Evolutionary conservation across 2,888 invertebrate species (phyloP).

Genomic region (Synanthedon formicaeformis): DNA sequence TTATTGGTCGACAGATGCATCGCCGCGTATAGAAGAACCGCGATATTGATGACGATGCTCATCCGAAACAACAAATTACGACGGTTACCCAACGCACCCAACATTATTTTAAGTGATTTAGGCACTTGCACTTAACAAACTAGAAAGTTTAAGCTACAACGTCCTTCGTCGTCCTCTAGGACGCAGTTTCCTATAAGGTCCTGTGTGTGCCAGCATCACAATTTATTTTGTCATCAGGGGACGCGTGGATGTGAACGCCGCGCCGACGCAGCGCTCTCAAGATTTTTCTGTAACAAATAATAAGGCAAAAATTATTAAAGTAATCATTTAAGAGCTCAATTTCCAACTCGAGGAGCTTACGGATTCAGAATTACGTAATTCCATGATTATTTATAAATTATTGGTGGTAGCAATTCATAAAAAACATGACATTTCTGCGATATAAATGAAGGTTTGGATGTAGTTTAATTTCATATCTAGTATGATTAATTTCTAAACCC

Average conservation of each 20-base stretch:
- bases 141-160: conserved; percentile 38
- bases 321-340: neutral
- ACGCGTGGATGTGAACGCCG: conserved; percentile 45
- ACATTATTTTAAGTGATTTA: conserved; percentile 43
- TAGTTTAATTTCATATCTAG: too few species aligned
- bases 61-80: conserved; percentile 80
- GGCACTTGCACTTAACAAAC: conserved; percentile 56
- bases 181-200: conserved; percentile 64
- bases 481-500: too few species aligned
- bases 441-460: too few species aligned
- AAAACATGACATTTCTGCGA: too few species aligned
- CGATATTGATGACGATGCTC: conserved; percentile 80
- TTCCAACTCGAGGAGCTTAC: too few species aligned
- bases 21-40: conserved; percentile 78
- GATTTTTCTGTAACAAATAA: conserved; percentile 43
- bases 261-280: conserved; percentile 33
- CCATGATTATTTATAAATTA: too few species aligned
- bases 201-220: conserved; percentile 66
- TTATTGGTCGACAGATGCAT: conserved; percentile 66
- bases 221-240: conserved; percentile 61
- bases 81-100: conserved; percentile 59
- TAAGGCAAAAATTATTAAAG: neutral
- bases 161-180: conserved; percentile 69
- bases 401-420: too few species aligned
- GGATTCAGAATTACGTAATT: too few species aligned